Base-by-base conservation (phyloP, 2,888 invertebrate species). In the Lamellibrachia columna region DNA sequence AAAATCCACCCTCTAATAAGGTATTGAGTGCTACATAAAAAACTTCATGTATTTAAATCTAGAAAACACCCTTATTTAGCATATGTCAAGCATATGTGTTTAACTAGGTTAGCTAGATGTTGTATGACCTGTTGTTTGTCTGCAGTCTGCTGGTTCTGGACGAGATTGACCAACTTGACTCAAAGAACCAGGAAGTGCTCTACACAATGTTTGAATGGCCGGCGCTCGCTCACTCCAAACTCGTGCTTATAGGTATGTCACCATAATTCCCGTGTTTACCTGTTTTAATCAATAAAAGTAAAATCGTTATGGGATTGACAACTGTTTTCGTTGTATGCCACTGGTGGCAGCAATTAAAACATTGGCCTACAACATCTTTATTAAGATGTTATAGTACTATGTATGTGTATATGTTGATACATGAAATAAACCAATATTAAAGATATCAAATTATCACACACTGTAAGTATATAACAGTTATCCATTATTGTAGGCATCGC, bases 201-300 rank as follows among this genome's bases (percentile, higher is more conserved):
- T 99, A 99, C 96, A 98, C 98, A 1, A 98, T 99, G 94, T 99
- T 99, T 96, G 98, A 98, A 96, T 99, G 99, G 99, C 98, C 99
- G 0, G 97, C 98, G 0, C 96, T 97, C 92, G 96, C 97, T 0
- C 97, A 97, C 52, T 98, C 98, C 0, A 97, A 97, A 90, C 96
- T 99, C 0, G 97, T 99, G 91, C 97, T 99, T 9, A 97, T 99
- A 58, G 99, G 99, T 96, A 93, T 94, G 95, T 93, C 40, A 7
- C 8, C 40, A 90, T 9, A 3, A 52, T 52, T 52, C 3, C 8
- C 22, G 1, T 40, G 40, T 40, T 40, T 40, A 40, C 40, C 40
- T 40, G 40, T 40, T 40, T 40, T 40, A 40, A 40, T 40, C 40
- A 40, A 40, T 40, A 40, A 40, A 40, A 40, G 40, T 40, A 40